These are phyloP conservation scores for Neoseiulus cucumeris DNA, from an alignment of 1,140 invertebrate genomes.

Conservation along the genomic window DNA sequence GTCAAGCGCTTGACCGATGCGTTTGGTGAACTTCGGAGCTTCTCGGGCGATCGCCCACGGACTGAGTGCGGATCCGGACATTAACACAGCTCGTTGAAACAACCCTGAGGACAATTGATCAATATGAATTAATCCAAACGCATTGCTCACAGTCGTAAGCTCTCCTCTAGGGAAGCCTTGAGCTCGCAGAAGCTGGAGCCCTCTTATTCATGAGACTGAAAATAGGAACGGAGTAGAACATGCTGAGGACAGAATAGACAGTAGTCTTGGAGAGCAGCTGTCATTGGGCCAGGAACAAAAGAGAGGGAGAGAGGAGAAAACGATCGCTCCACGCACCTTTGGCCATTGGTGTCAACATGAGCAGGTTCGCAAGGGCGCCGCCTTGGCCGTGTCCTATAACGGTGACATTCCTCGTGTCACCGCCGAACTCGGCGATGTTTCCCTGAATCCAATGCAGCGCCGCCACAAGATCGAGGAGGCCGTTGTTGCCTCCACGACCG, in stretches of 20 bases:
- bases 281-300: too few relatives aligned
- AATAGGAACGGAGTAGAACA: conserved; percentile 49
- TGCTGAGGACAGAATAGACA: conserved; percentile 71
- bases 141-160: too few relatives aligned
- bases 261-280: conserved; percentile 43
- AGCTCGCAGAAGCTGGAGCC: too few relatives aligned
- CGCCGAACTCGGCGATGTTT: conserved; percentile 75
- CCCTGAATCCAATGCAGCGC: conserved; percentile 81
- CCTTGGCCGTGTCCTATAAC: conserved; percentile 87
- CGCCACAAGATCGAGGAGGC: conserved; percentile 83
- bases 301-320: too few relatives aligned
- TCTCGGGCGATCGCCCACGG: conserved; percentile 28
- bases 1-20: conserved; percentile 67
- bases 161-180: too few relatives aligned
- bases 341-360: conserved; percentile 73
- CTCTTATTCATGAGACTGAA: too few relatives aligned
- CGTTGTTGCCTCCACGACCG: conserved; percentile 54
- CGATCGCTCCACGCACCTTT: conserved; percentile 44
- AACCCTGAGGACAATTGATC: conserved; percentile 17
- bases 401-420: conserved; percentile 78
- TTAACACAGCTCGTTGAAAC: conserved; percentile 25
- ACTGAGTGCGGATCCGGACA: conserved; percentile 27
- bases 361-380: conserved; percentile 77
- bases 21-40: conserved; percentile 49
- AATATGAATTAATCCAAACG: not conserved